These are phyloP conservation scores for Halcyon malimbica DNA, from an alignment of 2,113 vertebrate species.

Conservation along the genomic window DNA sequence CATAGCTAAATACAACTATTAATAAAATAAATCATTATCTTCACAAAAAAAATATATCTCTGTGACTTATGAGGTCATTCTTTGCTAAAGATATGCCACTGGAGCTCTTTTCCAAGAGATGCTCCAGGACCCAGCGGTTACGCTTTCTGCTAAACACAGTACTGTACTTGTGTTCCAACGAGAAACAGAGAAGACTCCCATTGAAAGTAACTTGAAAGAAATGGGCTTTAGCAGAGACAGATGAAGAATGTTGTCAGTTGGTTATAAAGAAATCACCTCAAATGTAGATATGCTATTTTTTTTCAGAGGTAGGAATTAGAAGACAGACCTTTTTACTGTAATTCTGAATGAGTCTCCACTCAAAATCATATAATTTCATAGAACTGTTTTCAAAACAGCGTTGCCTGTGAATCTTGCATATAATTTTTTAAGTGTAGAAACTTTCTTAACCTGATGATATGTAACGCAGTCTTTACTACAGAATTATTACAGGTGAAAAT, in stretches of 20 bases:
- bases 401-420: neutral
- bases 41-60: neutral
- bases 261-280: neutral
- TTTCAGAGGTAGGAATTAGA: neutral
- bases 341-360: neutral
- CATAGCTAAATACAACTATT: neutral
- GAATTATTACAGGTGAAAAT: neutral
- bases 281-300: neutral
- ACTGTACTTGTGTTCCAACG: neutral
- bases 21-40: neutral
- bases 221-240: neutral
- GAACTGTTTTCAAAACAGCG: neutral
- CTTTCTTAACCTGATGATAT: neutral
- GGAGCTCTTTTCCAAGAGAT: neutral
- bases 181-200: neutral
- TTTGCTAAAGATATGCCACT: neutral
- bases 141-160: neutral
- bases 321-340: neutral
- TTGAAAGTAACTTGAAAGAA: neutral
- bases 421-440: neutral
- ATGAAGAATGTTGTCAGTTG: neutral
- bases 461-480: neutral
- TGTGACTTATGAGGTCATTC: neutral
- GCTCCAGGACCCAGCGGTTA: neutral
- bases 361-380: neutral